These are phyloP conservation scores for Drosophila rufa DNA, from an alignment of 1,140 invertebrate species.

Conservation along the genomic window DNA sequence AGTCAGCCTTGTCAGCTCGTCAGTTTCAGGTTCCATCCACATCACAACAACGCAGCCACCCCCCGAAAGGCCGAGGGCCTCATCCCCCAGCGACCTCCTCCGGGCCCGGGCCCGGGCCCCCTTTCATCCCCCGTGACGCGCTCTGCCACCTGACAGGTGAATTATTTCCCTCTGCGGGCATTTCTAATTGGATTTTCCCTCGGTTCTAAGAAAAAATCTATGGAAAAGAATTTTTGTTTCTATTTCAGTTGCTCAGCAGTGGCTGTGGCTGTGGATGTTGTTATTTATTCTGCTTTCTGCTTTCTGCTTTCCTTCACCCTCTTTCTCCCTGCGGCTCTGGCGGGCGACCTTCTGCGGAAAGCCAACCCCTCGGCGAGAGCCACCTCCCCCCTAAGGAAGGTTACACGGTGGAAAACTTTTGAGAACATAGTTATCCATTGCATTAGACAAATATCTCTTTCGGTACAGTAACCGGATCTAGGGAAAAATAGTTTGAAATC, in stretches of 20 bases:
- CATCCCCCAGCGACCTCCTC: conserved; percentile 6
- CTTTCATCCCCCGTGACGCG: conserved; percentile 13
- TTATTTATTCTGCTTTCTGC: not conserved
- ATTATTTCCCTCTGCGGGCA: conserved; percentile 84
- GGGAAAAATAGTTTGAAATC: not conserved
- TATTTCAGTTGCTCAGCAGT: conserved; percentile 21
- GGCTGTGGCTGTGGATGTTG: conserved; percentile 11
- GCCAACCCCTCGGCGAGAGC: conserved; percentile 13
- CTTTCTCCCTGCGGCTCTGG: conserved; percentile 28
- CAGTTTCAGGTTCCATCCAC: conserved; percentile 71
- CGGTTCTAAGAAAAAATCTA: conserved; percentile 85
- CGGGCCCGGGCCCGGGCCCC: not conserved
- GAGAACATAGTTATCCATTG: not conserved
- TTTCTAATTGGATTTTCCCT: conserved; percentile 85
- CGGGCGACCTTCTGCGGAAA: conserved; percentile 53
- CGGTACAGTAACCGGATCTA: not conserved
- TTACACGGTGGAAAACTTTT: not conserved
- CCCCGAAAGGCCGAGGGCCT: conserved; percentile 7
- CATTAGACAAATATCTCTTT: not conserved
- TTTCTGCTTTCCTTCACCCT: not conserved
- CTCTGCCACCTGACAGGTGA: conserved; percentile 78
- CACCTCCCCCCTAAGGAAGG: not conserved
- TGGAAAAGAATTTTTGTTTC: conserved; percentile 71
- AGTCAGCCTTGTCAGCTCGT: conserved; percentile 74
- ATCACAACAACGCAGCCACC: conserved; percentile 54